Evolutionary conservation across 2,797 vertebrate species (phyloP).

Genomic region (Artibeus jamaicensis): DNA sequence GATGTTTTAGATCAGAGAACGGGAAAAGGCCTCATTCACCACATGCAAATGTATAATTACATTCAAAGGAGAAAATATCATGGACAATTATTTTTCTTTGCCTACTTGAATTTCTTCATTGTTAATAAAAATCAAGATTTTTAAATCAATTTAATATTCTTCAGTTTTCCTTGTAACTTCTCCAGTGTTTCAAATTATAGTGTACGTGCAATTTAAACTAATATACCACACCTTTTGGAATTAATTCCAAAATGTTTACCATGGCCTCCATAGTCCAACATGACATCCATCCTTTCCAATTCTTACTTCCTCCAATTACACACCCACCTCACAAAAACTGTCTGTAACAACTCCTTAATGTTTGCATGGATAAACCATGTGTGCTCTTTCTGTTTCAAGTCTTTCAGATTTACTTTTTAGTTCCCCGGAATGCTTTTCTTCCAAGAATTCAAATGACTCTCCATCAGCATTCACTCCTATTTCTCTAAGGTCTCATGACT

Average conservation of each 20-base stretch:
- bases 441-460: not conserved
- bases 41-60: not conserved
- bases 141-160: not conserved
- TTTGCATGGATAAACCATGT: rapidly evolving
- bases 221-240: not conserved
- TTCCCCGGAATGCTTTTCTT: not conserved
- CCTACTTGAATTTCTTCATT: not conserved
- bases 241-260: not conserved
- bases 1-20: not conserved
- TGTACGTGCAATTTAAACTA: not conserved
- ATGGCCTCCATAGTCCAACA: not conserved
- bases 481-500: not conserved
- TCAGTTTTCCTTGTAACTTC: not conserved
- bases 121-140: not conserved
- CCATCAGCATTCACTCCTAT: rapidly evolving
- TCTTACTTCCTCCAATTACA: not conserved
- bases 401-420: not conserved
- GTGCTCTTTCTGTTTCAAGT: not conserved
- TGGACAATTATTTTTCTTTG: not conserved
- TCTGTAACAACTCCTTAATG: not conserved
- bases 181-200: not conserved
- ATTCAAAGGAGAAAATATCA: not conserved
- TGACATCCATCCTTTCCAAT: not conserved
- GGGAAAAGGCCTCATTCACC: not conserved
- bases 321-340: no score